A percentile compares a stretch with the other conserved stretches of the same genome.
Evolutionary conservation across 2,888 invertebrate species (phyloP).

Genomic region (Cephus pygmeus): DNA sequence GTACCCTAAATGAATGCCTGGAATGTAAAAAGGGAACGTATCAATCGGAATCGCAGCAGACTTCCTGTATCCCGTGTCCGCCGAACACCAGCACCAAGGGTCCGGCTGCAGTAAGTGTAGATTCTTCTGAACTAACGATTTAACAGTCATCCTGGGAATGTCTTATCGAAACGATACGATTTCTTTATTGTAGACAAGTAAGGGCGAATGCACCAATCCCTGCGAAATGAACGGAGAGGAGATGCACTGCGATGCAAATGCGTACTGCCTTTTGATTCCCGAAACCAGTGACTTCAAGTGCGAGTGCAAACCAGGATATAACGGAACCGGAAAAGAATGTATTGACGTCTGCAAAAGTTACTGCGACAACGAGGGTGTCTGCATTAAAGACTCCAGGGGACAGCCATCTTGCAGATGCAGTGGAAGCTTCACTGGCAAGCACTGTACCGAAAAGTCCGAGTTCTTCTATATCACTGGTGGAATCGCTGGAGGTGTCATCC

Average conservation of each 20-base stretch:
- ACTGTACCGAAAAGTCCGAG: conserved; percentile 91
- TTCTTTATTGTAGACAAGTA: conserved; percentile 72
- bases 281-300: conserved; percentile 90
- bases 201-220: conserved; percentile 89
- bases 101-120: conserved; percentile 78
- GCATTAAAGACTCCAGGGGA: conserved; percentile 85
- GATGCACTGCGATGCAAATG: conserved; percentile 88
- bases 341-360: conserved; percentile 85
- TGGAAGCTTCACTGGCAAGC: conserved; percentile 91
- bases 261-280: conserved; percentile 84
- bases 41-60: conserved; percentile 90
- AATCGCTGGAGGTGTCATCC: conserved; percentile 92
- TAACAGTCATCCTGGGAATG: no score
- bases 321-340: conserved; percentile 86
- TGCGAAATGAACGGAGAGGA: conserved; percentile 86
- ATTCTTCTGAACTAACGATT: neutral
- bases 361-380: conserved; percentile 91
- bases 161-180: neutral
- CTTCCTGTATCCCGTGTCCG: conserved; percentile 86
- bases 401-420: conserved; percentile 90
- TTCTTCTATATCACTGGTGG: conserved; percentile 96
- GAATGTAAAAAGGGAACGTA: conserved; percentile 91
- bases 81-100: conserved; percentile 90
- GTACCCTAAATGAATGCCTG: conserved; percentile 85
- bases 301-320: conserved; percentile 93